These are phyloP conservation scores for Agrotis clavis DNA, from an alignment of 2,888 invertebrate species.

Conservation along the genomic window DNA sequence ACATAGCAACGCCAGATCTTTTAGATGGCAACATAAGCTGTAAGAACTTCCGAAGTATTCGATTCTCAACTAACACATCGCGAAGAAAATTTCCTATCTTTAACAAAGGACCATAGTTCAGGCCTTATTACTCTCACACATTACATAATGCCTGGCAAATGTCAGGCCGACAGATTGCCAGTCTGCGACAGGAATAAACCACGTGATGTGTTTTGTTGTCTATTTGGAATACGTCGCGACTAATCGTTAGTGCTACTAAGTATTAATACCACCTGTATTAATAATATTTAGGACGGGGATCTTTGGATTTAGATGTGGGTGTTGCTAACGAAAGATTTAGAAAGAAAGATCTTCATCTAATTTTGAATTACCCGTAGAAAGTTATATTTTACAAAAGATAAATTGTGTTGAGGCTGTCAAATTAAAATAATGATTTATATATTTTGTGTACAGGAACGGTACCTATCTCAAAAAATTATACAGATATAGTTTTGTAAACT, in stretches of 20 bases:
- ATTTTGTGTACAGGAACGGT: neutral
- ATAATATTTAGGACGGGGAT: conserved; percentile 52
- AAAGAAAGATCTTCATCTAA: neutral
- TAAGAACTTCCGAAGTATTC: neutral
- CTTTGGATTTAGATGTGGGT: conserved; percentile 25
- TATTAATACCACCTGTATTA: conserved; percentile 53
- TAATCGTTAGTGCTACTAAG: conserved; percentile 51
- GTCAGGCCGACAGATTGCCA: conserved; percentile 64
- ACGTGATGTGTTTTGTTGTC: conserved; percentile 62
- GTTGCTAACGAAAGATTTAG: conserved; percentile 24
- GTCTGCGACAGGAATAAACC: conserved; percentile 64
- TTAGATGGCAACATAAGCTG: neutral
- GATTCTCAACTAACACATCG: too few species aligned
- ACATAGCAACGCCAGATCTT: neutral
- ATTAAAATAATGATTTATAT: neutral
- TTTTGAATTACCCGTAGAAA: neutral
- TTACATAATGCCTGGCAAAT: conserved; percentile 64
- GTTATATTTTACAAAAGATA: neutral
- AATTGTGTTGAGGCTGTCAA: neutral
- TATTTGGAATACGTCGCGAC: conserved; percentile 62
- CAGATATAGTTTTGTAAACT: neutral
- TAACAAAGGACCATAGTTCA: conserved; percentile 45
- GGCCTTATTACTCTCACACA: conserved; percentile 33
- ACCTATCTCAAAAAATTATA: neutral
- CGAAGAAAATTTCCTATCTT: conserved; percentile 21